Percentiles rank a stretch among this genome's conserved stretches.
These are phyloP conservation scores for Rhea pennata DNA, from an alignment of 2,113 vertebrate genomes.

Conservation along the genomic window DNA sequence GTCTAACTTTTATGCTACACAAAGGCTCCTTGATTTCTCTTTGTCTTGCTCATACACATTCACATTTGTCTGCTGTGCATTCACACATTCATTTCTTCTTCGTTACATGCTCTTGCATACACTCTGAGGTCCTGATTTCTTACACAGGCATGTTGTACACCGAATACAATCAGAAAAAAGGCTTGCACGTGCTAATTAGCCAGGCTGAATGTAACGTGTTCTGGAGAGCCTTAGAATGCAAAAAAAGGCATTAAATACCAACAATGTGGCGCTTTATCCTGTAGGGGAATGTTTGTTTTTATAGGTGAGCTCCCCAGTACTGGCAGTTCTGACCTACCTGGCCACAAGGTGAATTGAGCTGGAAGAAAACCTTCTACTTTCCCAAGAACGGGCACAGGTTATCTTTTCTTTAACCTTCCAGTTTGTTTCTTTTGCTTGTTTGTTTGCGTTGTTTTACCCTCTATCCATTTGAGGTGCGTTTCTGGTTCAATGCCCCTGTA, in stretches of 20 bases:
- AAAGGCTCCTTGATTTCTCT: neutral
- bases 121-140: constrained; percentile 19
- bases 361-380: constrained; percentile 57
- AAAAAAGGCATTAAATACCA: constrained; percentile 63
- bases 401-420: constrained; percentile 70
- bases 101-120: neutral
- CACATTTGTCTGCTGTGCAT: neutral
- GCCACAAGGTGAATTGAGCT: constrained; percentile 60
- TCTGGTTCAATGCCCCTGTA: constrained; percentile 77
- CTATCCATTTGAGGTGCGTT: constrained; percentile 72
- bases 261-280: constrained; percentile 54
- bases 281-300: constrained; percentile 73
- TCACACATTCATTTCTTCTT: neutral
- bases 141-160: neutral
- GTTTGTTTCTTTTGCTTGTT: constrained; percentile 77
- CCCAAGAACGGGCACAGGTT: constrained; percentile 46
- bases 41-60: neutral
- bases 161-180: constrained; percentile 1
- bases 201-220: neutral
- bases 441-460: constrained; percentile 77
- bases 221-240: constrained; percentile 39
- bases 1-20: neutral
- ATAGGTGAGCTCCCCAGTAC: constrained; percentile 59
- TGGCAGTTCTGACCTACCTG: constrained; percentile 60
- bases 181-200: neutral